Evolutionary conservation across 2,797 vertebrate species (phyloP), one percentile per base, ranked within the genome.

Genomic region (Hippoglossus hippoglossus): DNA sequence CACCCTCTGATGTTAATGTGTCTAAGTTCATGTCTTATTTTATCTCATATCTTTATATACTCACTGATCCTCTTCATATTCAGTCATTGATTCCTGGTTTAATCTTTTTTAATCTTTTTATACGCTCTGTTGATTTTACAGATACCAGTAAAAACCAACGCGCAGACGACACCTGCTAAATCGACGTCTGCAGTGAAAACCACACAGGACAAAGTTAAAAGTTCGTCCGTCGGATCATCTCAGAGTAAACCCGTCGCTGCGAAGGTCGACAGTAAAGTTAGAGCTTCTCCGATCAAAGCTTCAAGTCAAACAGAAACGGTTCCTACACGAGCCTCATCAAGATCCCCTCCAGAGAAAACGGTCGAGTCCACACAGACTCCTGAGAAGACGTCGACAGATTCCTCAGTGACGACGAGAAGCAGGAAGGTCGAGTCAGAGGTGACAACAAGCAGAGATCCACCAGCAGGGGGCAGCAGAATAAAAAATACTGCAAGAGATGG

Each of bases 111-210:
- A 13, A 7, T 1, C 10, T 47, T 16, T 5, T 28, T 36, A 19
- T 28, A 21, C 6, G 19, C 13, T 65, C 39, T 49, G 21, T 70
- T 34, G 11, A 76, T 39, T 68, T 8, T 3, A 54, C 71, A 98
- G 97, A 93, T 87, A 89, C 93, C 55, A 92, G 91, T 79, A 91
- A 95, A 71, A 92, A 93, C 69, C 89, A 94, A 61, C 91, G 81
- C 73, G 4, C 70, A 67, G 54, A 6, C 41, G 0, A 4, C 71
- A 3, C 31, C 67, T 16, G 5, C 51, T 0, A 81, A 75, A 81
- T 90, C 41, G 44, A 47, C 54, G 49, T 25, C 77, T 5, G 68
- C 83, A 12, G 56, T 63, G 15, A 92, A 93, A 71, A 25, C 72
- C n/a, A 6, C 63, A 5, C 19, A 49, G 6, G 58, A 65, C n/a